Conservation (phyloP, 2,113 vertebrate genomes). For the Xiphophorus maculatus region DNA sequence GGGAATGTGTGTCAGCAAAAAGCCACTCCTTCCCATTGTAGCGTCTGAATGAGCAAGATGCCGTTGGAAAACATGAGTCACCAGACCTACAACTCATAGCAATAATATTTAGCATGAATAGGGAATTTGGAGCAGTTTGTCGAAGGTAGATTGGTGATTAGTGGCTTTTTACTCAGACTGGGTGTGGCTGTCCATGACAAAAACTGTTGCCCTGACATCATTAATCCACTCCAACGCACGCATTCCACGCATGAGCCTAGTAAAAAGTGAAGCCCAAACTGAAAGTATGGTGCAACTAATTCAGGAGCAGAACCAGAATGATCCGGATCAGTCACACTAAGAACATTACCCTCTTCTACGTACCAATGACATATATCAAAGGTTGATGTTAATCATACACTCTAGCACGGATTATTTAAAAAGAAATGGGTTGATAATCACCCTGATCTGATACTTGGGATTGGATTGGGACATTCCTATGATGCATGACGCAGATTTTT, state of each 20-base stretch:
- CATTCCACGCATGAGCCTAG: slow-evolving; percentile 47
- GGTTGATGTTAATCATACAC: too few relatives aligned
- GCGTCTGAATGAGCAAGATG: slow-evolving; percentile 63
- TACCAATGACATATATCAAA: too few relatives aligned
- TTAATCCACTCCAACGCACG: slow-evolving; percentile 63
- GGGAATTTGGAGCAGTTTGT: slow-evolving; percentile 29
- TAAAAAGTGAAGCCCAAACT: slow-evolving; percentile 52
- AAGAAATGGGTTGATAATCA: too few relatives aligned
- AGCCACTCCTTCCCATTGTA: slow-evolving; percentile 67
- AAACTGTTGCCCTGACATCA: slow-evolving; percentile 61
- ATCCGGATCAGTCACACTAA: slow-evolving; percentile 50
- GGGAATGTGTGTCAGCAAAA: slow-evolving; percentile 57
- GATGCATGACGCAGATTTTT: too few relatives aligned
- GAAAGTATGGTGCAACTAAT: slow-evolving; percentile 23
- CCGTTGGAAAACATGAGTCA: slow-evolving; percentile 73
- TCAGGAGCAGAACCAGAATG: slow-evolving; percentile 53
- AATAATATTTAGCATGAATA: slow-evolving; percentile 65
- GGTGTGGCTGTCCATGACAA: slow-evolving; percentile 64
- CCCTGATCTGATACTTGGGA: too few relatives aligned
- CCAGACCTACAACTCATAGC: slow-evolving; percentile 63
- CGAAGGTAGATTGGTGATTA: slow-evolving; percentile 61
- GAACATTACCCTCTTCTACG: slow-evolving; percentile 11
- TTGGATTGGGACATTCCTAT: too few relatives aligned
- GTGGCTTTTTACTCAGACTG: slow-evolving; percentile 65
- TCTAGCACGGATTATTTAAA: too few relatives aligned